Percentiles rank a stretch among this genome's conserved stretches.
Evolutionary conservation across 1,140 invertebrate species (phyloP).

Genomic region (Heterodera schachtii): DNA sequence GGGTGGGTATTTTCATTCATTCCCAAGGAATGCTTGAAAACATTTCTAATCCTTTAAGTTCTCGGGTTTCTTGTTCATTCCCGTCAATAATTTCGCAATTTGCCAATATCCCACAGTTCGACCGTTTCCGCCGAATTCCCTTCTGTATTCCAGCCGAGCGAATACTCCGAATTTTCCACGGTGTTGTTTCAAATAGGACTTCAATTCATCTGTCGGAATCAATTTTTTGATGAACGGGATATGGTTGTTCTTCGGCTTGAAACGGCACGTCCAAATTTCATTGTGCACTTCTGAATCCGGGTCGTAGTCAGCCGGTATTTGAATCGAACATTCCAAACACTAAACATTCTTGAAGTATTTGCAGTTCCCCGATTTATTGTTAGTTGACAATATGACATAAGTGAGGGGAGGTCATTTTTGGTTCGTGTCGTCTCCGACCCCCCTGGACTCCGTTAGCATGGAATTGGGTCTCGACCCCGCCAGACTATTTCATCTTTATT

Average conservation of each 20-base stretch:
- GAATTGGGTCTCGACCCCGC: too few relatives aligned
- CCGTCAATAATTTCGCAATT: not conserved
- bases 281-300: not conserved
- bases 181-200: not conserved
- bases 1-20: too few relatives aligned
- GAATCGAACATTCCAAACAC: not conserved
- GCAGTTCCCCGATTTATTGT: not conserved
- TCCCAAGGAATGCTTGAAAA: too few relatives aligned
- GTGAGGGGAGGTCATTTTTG: not conserved
- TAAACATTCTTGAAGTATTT: not conserved
- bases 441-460: too few relatives aligned
- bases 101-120: not conserved
- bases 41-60: not conserved
- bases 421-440: too few relatives aligned
- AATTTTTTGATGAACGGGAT: slow-evolving; percentile 13
- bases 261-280: slow-evolving; percentile 5
- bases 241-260: not conserved
- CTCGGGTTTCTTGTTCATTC: not conserved
- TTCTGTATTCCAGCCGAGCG: not conserved
- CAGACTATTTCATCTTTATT: too few relatives aligned
- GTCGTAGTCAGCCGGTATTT: not conserved
- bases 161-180: not conserved
- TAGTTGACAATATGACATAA: not conserved
- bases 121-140: not conserved
- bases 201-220: not conserved